Evolutionary conservation across 1,140 invertebrate species (phyloP).

Genomic region (Cataglyphis hispanica): DNA sequence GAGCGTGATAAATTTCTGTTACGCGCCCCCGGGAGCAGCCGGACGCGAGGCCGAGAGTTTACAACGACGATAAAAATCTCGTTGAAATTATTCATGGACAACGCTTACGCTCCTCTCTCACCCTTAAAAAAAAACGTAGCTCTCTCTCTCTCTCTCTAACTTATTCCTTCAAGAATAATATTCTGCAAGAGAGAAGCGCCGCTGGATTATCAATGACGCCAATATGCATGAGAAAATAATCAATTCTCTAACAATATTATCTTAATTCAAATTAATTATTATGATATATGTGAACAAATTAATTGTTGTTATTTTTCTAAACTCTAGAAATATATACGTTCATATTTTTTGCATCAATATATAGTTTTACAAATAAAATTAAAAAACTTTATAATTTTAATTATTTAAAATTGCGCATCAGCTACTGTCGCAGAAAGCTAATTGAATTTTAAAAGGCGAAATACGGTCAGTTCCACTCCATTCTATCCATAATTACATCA

Average conservation of each 20-base stretch:
- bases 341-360: background rate
- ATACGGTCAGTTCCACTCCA: background rate
- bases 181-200: slow-evolving; percentile 1
- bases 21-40: slow-evolving; percentile 69
- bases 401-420: background rate
- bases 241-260: background rate
- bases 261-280: background rate
- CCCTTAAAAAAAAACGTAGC: slow-evolving; percentile 42
- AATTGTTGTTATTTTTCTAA: background rate
- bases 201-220: background rate
- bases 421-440: slow-evolving; percentile 38
- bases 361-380: background rate
- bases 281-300: background rate
- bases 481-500: slow-evolving; percentile 53
- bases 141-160: background rate
- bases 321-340: background rate
- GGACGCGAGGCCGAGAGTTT: slow-evolving; percentile 72
- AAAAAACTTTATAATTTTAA: background rate
- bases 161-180: slow-evolving; percentile 35
- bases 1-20: slow-evolving; percentile 85
- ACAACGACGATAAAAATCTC: slow-evolving; percentile 81
- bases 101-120: slow-evolving; percentile 55
- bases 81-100: slow-evolving; percentile 82
- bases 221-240: slow-evolving; percentile 5
- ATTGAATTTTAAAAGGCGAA: slow-evolving; percentile 41